Evolutionary conservation across 1,140 invertebrate genomes (phyloP).

Genomic region (Orussus abietinus): DNA sequence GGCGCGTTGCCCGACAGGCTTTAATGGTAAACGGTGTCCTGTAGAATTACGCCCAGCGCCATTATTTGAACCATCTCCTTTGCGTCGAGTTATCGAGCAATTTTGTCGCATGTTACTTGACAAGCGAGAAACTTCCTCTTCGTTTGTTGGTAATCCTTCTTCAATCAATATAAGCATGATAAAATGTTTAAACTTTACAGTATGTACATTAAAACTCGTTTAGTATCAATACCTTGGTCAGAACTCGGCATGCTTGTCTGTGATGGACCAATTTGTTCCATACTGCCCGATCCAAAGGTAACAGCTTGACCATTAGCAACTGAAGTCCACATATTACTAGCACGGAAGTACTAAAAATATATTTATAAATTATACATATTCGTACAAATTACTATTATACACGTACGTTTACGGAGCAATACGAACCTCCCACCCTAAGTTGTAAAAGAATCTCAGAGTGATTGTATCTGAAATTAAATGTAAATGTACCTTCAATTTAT

Average conservation of each 20-base stretch:
- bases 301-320: slow-evolving; percentile 8
- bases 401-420: slow-evolving; percentile 1
- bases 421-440: slow-evolving; percentile 60
- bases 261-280: background rate
- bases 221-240: no score
- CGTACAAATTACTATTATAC: slow-evolving; percentile 4
- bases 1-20: slow-evolving; percentile 7
- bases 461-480: slow-evolving; percentile 52
- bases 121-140: no score
- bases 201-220: no score
- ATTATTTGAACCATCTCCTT: no score
- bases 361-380: slow-evolving; percentile 9
- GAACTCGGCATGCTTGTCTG: no score
- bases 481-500: slow-evolving; percentile 15
- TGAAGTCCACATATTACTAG: slow-evolving; percentile 17
- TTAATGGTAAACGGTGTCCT: no score
- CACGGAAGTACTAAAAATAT: slow-evolving; percentile 18
- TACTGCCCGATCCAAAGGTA: background rate
- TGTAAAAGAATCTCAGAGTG: slow-evolving; percentile 64
- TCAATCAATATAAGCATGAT: no score
- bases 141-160: no score
- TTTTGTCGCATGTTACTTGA: no score
- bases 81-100: no score
- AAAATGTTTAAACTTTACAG: no score
- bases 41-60: no score